Evolutionary conservation across 2,797 vertebrate genomes (phyloP), one percentile per base, ranked within the genome.

Genomic region (Buceros bicornis): DNA sequence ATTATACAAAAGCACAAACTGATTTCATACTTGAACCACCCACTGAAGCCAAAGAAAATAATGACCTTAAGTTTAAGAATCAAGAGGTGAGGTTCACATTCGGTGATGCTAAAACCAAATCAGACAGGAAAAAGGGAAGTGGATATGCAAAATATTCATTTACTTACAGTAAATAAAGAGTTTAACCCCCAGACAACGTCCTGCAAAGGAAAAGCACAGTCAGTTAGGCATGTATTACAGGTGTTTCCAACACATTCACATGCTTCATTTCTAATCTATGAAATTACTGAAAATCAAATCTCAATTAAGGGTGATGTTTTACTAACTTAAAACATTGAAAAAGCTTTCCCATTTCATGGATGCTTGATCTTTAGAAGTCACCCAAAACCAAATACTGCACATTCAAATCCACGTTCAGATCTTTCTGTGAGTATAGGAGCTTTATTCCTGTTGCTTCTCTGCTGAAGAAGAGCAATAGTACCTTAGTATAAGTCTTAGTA

Each of bases 131-230:
- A 92, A 80, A 37, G 3, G 13, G 17, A 79, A 67, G 13, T 3
- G 8, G 15, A n/a, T 21, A 20, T 18, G 10, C 3, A 81, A 89
- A 91, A 73, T 16, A 77, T 26, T 42, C 1, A 21, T 93, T 76
- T 97, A 99, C 99, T 99, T 98, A 99, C 99, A 87, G 99, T 99
- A 98, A 99, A 99, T 97, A 99, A 98, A 37, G 99, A 99, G 97
- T 99, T 99, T 97, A 99, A 97, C 92, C 99, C 99, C 99, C 99
- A 99, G 62, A 99, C 99, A 66, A 99, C 99, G 91, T 99, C 99
- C 99, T 99, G 95, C 42, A 97, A 98, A 91, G 87, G 54, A 96
- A 95, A 93, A 94, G 88, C 48, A 93, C 18, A 87, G 50, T 95
- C 25, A 96, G 84, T 82, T 11, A 89, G 57, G n/a, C 6, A 76